Percentiles rank a stretch among this genome's conserved stretches.
These are phyloP conservation scores for Alexandromys fortis DNA, from an alignment of 2,113 vertebrate genomes.

Conservation along the genomic window DNA sequence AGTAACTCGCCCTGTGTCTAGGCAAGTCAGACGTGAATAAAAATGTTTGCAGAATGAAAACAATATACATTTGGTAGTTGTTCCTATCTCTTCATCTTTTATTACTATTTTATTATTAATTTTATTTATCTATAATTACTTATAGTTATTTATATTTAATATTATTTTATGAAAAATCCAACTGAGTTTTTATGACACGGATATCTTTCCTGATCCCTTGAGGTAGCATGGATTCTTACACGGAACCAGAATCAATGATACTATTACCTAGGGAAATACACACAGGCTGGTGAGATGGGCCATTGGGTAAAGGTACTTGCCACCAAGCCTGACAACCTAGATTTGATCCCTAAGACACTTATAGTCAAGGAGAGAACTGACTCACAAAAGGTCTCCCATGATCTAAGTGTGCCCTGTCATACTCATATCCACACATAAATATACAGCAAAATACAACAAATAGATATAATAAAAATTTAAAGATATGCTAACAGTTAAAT, in stretches of 20 bases:
- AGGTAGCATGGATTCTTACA: conserved; percentile 33
- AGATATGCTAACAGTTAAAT: neutral
- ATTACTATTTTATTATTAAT: neutral
- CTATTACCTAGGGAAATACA: conserved; percentile 44
- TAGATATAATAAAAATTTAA: neutral
- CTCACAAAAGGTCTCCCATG: neutral
- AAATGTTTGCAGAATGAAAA: conserved; percentile 38
- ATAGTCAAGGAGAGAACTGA: neutral
- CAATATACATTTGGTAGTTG: neutral
- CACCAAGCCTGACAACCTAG: neutral
- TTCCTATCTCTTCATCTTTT: conserved; percentile 33
- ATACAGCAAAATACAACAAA: neutral
- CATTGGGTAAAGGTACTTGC: neutral
- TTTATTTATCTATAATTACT: too few species aligned
- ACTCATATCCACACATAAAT: neutral
- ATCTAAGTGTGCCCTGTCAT: neutral
- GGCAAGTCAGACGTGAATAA: conserved; percentile 1
- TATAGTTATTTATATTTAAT: too few species aligned
- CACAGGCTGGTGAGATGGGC: too few species aligned
- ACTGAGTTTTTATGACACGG: conserved; percentile 47
- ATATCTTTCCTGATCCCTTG: neutral
- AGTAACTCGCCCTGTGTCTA: conserved; percentile 6
- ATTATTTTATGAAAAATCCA: neutral
- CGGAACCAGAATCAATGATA: conserved; percentile 30
- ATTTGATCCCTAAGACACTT: too few species aligned